Percentiles rank a stretch among this genome's conserved stretches.
These are phyloP conservation scores for Polypedilum vanderplanki DNA, from an alignment of 1,140 invertebrate genomes.

Conservation along the genomic window DNA sequence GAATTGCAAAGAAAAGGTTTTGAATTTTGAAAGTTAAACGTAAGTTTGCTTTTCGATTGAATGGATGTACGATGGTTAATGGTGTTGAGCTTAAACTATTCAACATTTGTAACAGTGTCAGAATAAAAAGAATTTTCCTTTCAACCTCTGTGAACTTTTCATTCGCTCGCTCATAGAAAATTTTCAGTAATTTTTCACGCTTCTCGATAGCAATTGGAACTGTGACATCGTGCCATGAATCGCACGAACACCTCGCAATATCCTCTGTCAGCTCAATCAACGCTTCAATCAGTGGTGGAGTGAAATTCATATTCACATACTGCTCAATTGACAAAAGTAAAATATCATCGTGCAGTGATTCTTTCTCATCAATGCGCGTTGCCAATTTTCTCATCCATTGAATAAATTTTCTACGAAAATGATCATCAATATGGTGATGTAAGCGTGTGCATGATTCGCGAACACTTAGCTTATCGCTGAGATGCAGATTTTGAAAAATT, in stretches of 20 bases:
- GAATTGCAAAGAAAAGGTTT: neutral
- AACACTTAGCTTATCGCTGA: neutral
- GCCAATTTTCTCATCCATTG: slow-evolving; percentile 5
- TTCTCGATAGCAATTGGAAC: slow-evolving; percentile 17
- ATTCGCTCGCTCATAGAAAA: neutral
- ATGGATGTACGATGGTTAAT: neutral
- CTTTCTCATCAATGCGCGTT: neutral
- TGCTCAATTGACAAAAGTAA: neutral
- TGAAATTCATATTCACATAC: neutral
- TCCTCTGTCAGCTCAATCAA: slow-evolving; percentile 3
- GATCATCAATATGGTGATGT: neutral
- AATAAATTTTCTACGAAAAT: neutral
- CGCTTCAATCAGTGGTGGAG: neutral
- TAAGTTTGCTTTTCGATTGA: neutral
- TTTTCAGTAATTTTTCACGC: neutral
- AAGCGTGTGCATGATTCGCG: neutral
- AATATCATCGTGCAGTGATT: neutral
- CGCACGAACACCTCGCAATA: neutral
- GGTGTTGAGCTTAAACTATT: neutral
- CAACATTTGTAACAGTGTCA: neutral
- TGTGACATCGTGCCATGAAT: neutral
- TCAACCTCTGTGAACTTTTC: neutral
- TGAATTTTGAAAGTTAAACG: neutral
- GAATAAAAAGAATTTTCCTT: neutral
- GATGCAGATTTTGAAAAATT: neutral